Evolutionary conservation across 53 echinoderm and acorn worm genomes (phyloP), one percentile per base, ranked within the genome.

Genomic region (Echinometra lucunter): DNA sequence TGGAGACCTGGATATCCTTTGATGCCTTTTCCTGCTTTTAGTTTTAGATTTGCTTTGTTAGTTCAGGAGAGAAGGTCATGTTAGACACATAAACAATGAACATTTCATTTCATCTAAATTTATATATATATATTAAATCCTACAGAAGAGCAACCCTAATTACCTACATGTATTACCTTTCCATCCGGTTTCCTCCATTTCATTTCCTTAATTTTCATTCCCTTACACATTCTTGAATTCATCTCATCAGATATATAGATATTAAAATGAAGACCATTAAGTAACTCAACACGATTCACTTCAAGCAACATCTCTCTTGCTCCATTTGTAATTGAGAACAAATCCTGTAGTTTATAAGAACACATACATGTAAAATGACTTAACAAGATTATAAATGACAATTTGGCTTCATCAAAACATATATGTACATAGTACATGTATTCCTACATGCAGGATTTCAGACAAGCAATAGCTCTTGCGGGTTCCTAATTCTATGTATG

Each of bases 1-100:
- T 30, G 93, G 93, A 56, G 93, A 92, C 58, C 93, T 57, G 93
- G 93, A 92, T 66, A 75, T 80, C 93, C 80, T 92, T 32, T 66
- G 93, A 53, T 92, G 93, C 93, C 80, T 74, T 57, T 92, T 92
- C 93, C 93, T 92, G 93, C 93, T 92, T 92, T 92, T 92, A 92
- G 93, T 92, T 92, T 92, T 92, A 92, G 93, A 92, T 92, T 92
- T 92, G 93, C 93, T 92, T 92, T 74, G 81, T 78, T 92, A 92
- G 93, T 78, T 92, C 40, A 78, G 93, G 93, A 92, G 93, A 92
- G 93, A 92, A 92, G 56, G 37, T 40, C 57, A 53, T 55, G 93
- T 92, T 92, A 92, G 45, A 92, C 93, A 92, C 69, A 37, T 12
- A 91, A 40, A 89, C 30, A 49, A 88, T 57, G 57, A 32, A 88